phyloP scores from a whole-genome alignment of 1,140 invertebrate species.

The Telenomus remus region DNA sequence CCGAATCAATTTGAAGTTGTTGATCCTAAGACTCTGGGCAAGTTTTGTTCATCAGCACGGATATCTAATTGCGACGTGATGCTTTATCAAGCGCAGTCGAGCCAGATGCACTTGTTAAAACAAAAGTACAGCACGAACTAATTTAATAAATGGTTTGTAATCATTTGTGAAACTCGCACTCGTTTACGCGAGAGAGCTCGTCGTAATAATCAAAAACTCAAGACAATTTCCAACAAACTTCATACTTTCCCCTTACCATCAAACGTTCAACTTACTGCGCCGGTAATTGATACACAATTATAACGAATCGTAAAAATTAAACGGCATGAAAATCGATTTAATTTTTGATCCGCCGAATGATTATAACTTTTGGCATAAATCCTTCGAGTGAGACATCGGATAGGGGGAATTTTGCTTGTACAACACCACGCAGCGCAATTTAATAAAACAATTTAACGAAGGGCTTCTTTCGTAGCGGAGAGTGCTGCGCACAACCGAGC shows the following conservation, averaged over 20 bases:
- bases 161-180: neutral
- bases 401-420: too few relatives aligned
- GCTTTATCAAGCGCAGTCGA: neutral
- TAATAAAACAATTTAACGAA: slow-evolving; percentile 20
- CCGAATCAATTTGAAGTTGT: too few relatives aligned
- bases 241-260: too few relatives aligned
- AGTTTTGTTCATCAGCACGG: slow-evolving; percentile 13
- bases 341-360: too few relatives aligned
- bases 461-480: neutral
- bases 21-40: too few relatives aligned
- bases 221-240: too few relatives aligned
- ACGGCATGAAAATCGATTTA: too few relatives aligned
- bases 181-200: neutral
- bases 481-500: slow-evolving; percentile 6
- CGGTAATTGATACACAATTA: neutral
- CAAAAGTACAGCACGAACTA: neutral
- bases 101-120: slow-evolving; percentile 7
- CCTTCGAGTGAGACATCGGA: too few relatives aligned
- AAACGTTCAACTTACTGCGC: too few relatives aligned
- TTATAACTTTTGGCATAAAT: too few relatives aligned
- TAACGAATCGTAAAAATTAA: neutral
- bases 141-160: slow-evolving; percentile 2
- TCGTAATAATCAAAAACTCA: neutral
- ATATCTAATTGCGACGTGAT: slow-evolving; percentile 10
- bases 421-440: neutral